A percentile compares a stretch with the other conserved stretches of the same genome.
These are phyloP conservation scores for Aldrovandia affinis DNA, from an alignment of 2,797 vertebrate species.

Conservation along the genomic window DNA sequence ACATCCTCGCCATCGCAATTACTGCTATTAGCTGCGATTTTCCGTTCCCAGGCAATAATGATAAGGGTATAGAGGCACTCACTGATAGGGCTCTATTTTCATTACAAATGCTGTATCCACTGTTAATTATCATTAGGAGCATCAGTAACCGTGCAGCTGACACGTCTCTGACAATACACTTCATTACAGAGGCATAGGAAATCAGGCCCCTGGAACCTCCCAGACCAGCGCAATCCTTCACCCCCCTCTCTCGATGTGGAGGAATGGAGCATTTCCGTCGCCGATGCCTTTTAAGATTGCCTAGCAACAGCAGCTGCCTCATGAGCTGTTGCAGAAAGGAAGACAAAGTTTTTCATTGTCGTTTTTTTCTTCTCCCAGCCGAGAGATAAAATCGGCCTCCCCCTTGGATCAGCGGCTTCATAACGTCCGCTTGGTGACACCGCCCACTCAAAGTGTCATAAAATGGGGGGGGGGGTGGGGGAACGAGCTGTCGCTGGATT, in stretches of 20 bases:
- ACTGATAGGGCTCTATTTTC: not conserved
- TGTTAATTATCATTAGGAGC: not conserved
- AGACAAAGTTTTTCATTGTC: constrained; percentile 8
- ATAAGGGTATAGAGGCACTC: not conserved
- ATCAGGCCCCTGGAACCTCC: not conserved
- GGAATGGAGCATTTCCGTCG: not conserved
- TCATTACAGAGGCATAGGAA: not conserved
- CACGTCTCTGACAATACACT: not conserved
- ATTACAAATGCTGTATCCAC: not conserved
- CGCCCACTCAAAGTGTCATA: constrained; percentile 17
- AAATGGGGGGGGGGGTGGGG: too few species aligned
- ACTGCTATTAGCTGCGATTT: too few species aligned
- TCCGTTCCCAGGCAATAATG: too few species aligned
- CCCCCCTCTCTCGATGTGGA: not conserved
- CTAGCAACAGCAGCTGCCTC: constrained; percentile 21
- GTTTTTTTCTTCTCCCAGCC: not conserved
- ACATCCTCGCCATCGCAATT: too few species aligned
- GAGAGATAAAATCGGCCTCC: not conserved
- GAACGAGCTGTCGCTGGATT: not conserved
- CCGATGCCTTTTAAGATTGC: constrained; percentile 13
- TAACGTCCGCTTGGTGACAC: not conserved
- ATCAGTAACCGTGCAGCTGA: not conserved
- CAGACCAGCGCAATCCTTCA: not conserved
- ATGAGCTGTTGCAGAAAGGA: not conserved
- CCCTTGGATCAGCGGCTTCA: constrained; percentile 9